phyloP scores from a whole-genome alignment of 2,797 vertebrate genomes.

The Sebastes iracundus region DNA sequence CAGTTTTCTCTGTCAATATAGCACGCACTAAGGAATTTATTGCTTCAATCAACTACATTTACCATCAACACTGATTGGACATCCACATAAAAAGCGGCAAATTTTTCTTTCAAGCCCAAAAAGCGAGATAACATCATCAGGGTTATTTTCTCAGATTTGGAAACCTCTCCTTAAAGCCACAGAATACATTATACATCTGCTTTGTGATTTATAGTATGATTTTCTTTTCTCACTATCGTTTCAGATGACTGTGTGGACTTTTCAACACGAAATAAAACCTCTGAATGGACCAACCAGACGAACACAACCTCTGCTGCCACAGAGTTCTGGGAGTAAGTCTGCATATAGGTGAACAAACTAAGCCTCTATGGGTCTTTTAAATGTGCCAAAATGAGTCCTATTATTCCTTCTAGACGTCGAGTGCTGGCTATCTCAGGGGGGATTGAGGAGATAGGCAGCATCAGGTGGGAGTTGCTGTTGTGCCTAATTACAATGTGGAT shows the following conservation, averaged over 20 bases:
- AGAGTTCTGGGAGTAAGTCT: constrained; percentile 84
- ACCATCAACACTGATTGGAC: no score
- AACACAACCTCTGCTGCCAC: constrained; percentile 73
- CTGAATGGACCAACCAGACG: constrained; percentile 42
- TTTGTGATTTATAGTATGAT: neutral
- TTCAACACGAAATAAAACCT: constrained; percentile 52
- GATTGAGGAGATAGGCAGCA: constrained; percentile 78
- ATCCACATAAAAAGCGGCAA: no score
- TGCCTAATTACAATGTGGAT: constrained; percentile 75
- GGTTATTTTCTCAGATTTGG: no score
- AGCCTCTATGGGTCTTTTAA: neutral
- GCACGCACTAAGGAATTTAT: no score
- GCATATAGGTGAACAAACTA: neutral
- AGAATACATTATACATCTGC: neutral
- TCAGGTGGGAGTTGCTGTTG: constrained; percentile 76
- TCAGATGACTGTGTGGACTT: constrained; percentile 75
- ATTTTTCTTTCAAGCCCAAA: no score
- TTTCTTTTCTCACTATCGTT: neutral
- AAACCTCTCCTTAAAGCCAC: no score
- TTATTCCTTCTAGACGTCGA: constrained; percentile 58
- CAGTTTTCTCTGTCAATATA: no score
- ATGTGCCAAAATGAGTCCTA: neutral
- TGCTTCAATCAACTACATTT: no score
- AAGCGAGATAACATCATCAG: no score
- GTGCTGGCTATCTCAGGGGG: constrained; percentile 79